Percentiles rank a stretch among this genome's conserved stretches.
Conservation (phyloP, 2,797 vertebrate species). For the Buphagus erythrorhynchus region DNA sequence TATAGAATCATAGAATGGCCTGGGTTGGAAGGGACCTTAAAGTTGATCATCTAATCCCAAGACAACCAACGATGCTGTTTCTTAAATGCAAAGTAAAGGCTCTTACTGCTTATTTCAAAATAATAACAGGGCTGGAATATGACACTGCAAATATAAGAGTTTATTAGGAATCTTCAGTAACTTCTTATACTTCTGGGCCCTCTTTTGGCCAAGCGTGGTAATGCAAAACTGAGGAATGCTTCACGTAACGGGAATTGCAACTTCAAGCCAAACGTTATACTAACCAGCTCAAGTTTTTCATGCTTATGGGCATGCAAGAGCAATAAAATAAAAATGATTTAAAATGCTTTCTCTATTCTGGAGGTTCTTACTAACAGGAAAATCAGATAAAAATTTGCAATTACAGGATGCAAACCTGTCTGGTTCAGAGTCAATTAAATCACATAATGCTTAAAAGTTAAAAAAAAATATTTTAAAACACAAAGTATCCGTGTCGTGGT, state of each 20-base stretch:
- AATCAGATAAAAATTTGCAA: neutral
- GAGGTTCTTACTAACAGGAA: neutral
- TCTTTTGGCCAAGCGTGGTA: conserved; percentile 20
- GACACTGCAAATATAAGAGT: neutral
- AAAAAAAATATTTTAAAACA: neutral
- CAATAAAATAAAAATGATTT: neutral
- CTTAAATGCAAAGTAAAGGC: neutral
- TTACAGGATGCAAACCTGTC: neutral
- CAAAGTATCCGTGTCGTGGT: neutral
- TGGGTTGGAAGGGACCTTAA: neutral
- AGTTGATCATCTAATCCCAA: neutral
- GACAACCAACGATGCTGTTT: accelerated
- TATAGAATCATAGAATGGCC: accelerated
- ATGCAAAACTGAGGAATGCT: neutral
- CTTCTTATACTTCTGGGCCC: neutral
- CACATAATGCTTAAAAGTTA: neutral
- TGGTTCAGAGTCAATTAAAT: neutral
- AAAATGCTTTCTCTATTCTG: accelerated
- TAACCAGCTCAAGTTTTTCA: neutral
- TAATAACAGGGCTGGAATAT: neutral
- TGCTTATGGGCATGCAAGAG: accelerated
- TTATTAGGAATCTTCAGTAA: neutral
- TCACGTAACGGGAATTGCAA: neutral
- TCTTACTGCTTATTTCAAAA: neutral
- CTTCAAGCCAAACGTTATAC: neutral